Evolutionary conservation across 2,797 vertebrate genomes (phyloP), one percentile per base, ranked within the genome.

Genomic region (Lateolabrax maculatus): DNA sequence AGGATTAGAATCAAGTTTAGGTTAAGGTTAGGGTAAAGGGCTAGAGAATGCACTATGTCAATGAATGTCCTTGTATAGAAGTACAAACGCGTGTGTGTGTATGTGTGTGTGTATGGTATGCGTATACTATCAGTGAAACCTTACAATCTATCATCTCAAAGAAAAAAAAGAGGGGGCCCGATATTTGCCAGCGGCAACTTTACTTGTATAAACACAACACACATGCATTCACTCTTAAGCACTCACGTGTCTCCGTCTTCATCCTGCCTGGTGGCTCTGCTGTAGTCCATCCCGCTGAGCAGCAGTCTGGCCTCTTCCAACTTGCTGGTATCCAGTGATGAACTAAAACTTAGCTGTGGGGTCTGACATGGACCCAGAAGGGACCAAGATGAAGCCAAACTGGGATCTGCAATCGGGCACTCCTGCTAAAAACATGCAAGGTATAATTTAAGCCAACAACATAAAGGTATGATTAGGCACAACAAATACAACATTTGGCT

Each of bases 161-260:
- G 39, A 48, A 36, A 39, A 49, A 49, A 19, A 1, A 46, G 21
- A 49, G 3, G 6, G n/a, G 6, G n/a, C 7, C n/a, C 23, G 4
- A 53, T n/a, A 36, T 60, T 71, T 53, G 9, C 9, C 3, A n/a
- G 10, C 13, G 7, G 36, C 27, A 66, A 48, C 1, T 49, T n/a
- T 27, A 21, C 4, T 51, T 7, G 4, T 49, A 55, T 44, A 21
- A 57, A 41, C 31, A 53, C 10, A 8, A 36, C 3, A 15, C 39
- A n/a, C 8, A 41, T 44, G 31, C 25, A 19, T n/a, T 36, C 41
- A 25, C 16, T 62, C 15, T 21, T 36, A 29, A 44, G 27, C 16
- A 92, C 92, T 91, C 81, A 94, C 97, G 96, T 97, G 94, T 98
- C 97, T 69, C 97, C 97, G 0, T 98, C 97, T 68, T 98, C 97